Conservation (phyloP, 2,113 vertebrate genomes). For the Eurypyga helias region DNA sequence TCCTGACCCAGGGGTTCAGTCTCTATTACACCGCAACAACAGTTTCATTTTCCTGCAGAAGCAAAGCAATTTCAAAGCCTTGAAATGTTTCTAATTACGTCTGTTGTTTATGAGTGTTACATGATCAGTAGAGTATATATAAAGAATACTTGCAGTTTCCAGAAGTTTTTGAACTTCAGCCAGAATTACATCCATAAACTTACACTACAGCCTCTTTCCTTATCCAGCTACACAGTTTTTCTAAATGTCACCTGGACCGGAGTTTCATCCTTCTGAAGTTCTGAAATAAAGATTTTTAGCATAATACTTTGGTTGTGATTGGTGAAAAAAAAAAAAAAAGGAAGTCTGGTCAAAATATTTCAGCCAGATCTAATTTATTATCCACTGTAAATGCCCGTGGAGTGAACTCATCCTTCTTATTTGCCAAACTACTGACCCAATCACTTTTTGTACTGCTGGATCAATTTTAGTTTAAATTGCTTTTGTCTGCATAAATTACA, state of each 20-base stretch:
- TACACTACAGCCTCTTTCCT: not conserved
- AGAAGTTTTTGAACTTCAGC: constrained; percentile 20
- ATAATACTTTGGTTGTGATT: not conserved
- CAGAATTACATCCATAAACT: not conserved
- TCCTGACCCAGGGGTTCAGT: not conserved
- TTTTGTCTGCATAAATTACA: constrained; percentile 49
- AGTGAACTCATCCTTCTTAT: constrained; percentile 46
- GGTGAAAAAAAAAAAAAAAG: not conserved
- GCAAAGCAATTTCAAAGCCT: constrained; percentile 46
- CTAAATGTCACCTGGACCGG: not conserved
- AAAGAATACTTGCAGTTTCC: constrained; percentile 24
- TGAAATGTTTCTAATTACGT: constrained; percentile 37
- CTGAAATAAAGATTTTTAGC: not conserved
- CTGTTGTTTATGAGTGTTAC: constrained; percentile 49
- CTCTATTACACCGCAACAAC: constrained; percentile 5
- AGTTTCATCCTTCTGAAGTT: not conserved
- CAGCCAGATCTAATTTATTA: constrained; percentile 32
- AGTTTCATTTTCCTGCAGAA: constrained; percentile 39
- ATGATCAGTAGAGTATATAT: not conserved
- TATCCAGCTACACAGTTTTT: not conserved
- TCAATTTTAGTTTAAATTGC: constrained; percentile 54
- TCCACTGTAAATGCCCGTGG: constrained; percentile 3
- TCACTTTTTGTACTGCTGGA: constrained; percentile 13
- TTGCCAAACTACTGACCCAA: constrained; percentile 53
- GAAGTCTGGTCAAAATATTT: constrained; percentile 1